These are phyloP conservation scores for Melieria picta DNA, from an alignment of 2,888 invertebrate species.

Conservation along the genomic window DNA sequence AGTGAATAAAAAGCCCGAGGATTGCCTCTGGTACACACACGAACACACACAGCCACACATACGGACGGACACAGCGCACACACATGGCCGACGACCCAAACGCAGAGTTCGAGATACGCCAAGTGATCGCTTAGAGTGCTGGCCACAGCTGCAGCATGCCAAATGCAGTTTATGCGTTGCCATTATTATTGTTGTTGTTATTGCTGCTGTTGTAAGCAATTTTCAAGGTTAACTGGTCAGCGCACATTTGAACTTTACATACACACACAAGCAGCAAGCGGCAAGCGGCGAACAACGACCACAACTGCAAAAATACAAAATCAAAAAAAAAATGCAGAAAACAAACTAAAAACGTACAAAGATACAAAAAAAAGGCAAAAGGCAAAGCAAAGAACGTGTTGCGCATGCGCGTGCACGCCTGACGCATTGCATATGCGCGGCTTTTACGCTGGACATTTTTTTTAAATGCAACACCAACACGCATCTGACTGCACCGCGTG, in stretches of 20 bases:
- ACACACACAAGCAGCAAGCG: slow-evolving; percentile 42
- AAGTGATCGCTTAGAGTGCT: background rate
- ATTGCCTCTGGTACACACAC: background rate
- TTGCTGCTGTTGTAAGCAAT: slow-evolving; percentile 24
- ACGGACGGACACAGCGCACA: background rate
- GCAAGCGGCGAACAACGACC: slow-evolving; percentile 22
- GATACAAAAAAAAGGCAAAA: too few species aligned
- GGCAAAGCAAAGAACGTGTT: too few species aligned
- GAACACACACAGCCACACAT: background rate
- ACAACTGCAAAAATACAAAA: slow-evolving; percentile 14
- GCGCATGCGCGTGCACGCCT: slow-evolving; percentile 3
- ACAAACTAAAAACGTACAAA: background rate
- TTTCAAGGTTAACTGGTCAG: slow-evolving; percentile 61
- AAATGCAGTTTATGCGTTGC: background rate
- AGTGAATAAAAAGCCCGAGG: too few species aligned
- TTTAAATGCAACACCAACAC: slow-evolving; percentile 24
- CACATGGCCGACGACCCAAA: background rate
- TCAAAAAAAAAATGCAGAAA: slow-evolving; percentile 35
- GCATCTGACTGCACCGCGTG: too few species aligned
- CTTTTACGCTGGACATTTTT: slow-evolving; percentile 33
- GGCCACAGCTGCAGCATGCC: background rate
- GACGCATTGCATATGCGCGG: slow-evolving; percentile 22
- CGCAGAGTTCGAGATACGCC: background rate
- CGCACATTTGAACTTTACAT: slow-evolving; percentile 60
- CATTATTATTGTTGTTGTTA: background rate